A percentile compares a stretch with the other conserved stretches of the same genome.
Conservation (phyloP, 1,140 invertebrate species). For the Rhynchophorus ferrugineus region DNA sequence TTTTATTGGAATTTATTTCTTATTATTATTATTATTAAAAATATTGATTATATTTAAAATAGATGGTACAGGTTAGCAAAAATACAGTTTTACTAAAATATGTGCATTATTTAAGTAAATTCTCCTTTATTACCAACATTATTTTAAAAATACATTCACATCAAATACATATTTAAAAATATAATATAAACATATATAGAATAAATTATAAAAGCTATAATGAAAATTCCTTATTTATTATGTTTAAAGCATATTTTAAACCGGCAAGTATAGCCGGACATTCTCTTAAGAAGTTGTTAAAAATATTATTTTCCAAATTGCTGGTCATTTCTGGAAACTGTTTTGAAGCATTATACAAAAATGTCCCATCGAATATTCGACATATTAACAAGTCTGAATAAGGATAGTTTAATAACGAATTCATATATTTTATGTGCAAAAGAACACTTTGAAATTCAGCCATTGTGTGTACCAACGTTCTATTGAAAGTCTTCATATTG, state of each 20-base stretch:
- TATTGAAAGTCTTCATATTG: constrained; percentile 53
- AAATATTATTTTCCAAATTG: constrained; percentile 16
- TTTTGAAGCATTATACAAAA: constrained; percentile 58
- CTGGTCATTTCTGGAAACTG: constrained; percentile 24
- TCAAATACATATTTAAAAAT: too few relatives aligned
- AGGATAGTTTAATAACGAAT: constrained; percentile 52
- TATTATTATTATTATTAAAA: too few relatives aligned
- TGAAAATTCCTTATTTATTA: too few relatives aligned
- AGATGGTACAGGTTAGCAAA: too few relatives aligned
- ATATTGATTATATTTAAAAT: too few relatives aligned
- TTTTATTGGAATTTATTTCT: too few relatives aligned
- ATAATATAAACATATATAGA: too few relatives aligned
- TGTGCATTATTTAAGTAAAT: too few relatives aligned
- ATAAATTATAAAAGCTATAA: too few relatives aligned
- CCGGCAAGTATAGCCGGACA: constrained; percentile 12
- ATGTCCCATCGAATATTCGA: constrained; percentile 60
- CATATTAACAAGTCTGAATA: constrained; percentile 47
- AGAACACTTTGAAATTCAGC: constrained; percentile 65
- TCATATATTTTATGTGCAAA: constrained; percentile 55
- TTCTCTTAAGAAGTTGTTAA: constrained; percentile 15
- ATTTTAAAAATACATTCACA: too few relatives aligned
- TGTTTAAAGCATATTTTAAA: constrained; percentile 13
- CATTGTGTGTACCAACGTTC: constrained; percentile 55
- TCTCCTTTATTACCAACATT: too few relatives aligned
- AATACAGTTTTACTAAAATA: too few relatives aligned